Evolutionary conservation across 2,888 invertebrate genomes (phyloP).

Genomic region (Zeuzera pyrina): DNA sequence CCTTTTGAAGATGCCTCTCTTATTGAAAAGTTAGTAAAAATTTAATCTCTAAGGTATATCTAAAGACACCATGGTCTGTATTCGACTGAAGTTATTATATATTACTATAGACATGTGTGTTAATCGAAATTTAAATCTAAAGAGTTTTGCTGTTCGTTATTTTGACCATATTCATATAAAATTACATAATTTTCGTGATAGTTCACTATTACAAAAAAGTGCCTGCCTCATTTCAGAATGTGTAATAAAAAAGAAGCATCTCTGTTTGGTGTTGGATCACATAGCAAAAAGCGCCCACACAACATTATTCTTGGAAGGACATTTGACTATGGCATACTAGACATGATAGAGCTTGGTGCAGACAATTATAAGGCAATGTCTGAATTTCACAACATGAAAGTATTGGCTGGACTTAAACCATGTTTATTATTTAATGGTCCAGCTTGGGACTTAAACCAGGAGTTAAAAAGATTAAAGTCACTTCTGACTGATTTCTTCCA

Average conservation of each 20-base stretch:
- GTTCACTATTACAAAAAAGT: no score
- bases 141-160: no score
- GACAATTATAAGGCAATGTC: constrained; percentile 85
- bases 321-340: constrained; percentile 91
- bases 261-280: constrained; percentile 91
- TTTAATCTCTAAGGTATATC: constrained; percentile 5
- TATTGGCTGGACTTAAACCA: constrained; percentile 89
- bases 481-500: constrained; percentile 94
- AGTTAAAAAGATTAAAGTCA: constrained; percentile 88
- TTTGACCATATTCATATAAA: no score
- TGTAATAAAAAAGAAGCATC: constrained; percentile 90
- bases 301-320: constrained; percentile 92
- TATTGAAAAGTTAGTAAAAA: constrained; percentile 78
- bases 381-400: constrained; percentile 85
- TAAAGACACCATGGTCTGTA: no score
- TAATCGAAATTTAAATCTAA: no score
- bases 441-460: constrained; percentile 87
- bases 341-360: constrained; percentile 97
- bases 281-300: constrained; percentile 95
- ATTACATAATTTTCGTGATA: no score
- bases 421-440: constrained; percentile 94
- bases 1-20: constrained; percentile 94
- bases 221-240: no score
- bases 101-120: no score
- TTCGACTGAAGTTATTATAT: no score